Percentiles rank a stretch among this genome's conserved stretches.
Evolutionary conservation across 1,140 invertebrate genomes (phyloP).

Genomic region (Glossosoma conforme): DNA sequence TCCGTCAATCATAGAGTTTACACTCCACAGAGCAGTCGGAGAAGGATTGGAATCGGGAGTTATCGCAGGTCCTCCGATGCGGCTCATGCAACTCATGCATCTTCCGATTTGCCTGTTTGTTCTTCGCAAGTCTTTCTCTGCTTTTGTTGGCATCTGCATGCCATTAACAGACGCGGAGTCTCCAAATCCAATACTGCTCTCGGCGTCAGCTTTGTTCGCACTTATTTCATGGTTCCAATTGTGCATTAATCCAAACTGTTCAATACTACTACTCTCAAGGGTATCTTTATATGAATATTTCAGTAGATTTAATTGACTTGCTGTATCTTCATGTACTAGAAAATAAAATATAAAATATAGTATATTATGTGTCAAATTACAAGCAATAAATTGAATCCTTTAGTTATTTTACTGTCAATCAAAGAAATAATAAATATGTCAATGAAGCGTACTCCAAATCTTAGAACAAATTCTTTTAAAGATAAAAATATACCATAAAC

Average conservation of each 20-base stretch:
- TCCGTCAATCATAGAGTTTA: slow-evolving; percentile 50
- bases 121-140: slow-evolving; percentile 10
- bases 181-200: slow-evolving; percentile 54
- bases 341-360: background rate
- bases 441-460: too few species aligned
- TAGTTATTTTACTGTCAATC: too few species aligned
- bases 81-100: slow-evolving; percentile 71
- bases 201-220: slow-evolving; percentile 33
- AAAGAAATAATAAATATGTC: too few species aligned
- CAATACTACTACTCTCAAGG: slow-evolving; percentile 3
- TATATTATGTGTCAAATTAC: too few species aligned
- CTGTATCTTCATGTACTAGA: slow-evolving; percentile 11
- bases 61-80: slow-evolving; percentile 58
- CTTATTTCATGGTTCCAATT: slow-evolving; percentile 18
- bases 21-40: slow-evolving; percentile 57
- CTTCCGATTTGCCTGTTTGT: slow-evolving; percentile 34
- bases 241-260: slow-evolving; percentile 8
- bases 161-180: slow-evolving; percentile 49
- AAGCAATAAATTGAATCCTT: too few species aligned
- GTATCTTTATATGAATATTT: slow-evolving; percentile 2
- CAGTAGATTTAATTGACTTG: slow-evolving; percentile 1
- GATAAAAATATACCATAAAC: too few species aligned
- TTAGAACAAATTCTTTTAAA: too few species aligned
- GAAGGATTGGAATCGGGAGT: slow-evolving; percentile 37
- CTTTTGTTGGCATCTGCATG: slow-evolving; percentile 25